Evolutionary conservation across 2,888 invertebrate genomes (phyloP).

Genomic region (Xestobium rufovillosum): DNA sequence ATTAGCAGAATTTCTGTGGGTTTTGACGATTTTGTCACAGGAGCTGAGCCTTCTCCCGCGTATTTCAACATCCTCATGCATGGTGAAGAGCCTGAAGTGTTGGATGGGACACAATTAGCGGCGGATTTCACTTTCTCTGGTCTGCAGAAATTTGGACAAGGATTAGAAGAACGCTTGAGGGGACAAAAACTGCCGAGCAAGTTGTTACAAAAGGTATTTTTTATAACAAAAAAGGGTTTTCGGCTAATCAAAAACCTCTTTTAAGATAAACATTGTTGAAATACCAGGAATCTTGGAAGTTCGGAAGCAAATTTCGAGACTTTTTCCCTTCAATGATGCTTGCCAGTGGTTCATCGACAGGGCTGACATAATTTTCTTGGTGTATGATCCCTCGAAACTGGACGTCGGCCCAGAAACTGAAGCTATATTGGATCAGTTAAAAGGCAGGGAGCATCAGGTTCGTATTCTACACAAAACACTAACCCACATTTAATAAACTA

Average conservation of each 20-base stretch:
- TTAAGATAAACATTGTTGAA: conserved; percentile 90
- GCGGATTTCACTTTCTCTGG: conserved; percentile 92
- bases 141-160: conserved; percentile 91
- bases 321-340: conserved; percentile 92
- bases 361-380: conserved; percentile 89
- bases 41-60: conserved; percentile 89
- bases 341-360: conserved; percentile 97
- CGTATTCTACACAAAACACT: conserved; percentile 6
- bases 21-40: no score
- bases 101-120: conserved; percentile 90
- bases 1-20: conserved; percentile 7
- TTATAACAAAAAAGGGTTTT: conserved; percentile 1
- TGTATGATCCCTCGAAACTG: conserved; percentile 91
- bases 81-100: conserved; percentile 75
- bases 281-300: conserved; percentile 94
- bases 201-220: conserved; percentile 74
- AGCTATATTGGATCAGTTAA: conserved; percentile 88
- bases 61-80: conserved; percentile 88
- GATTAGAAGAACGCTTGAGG: conserved; percentile 78
- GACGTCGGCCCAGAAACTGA: conserved; percentile 94
- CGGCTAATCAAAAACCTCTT: not conserved
- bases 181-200: conserved; percentile 76
- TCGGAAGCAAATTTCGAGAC: conserved; percentile 83
- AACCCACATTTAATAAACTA: not conserved
- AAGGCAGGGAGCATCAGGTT: conserved; percentile 87